A percentile compares a stretch with the other conserved stretches of the same genome.
Conservation (phyloP, 2,888 invertebrate genomes). For the Nipponacmea schrenckii region DNA sequence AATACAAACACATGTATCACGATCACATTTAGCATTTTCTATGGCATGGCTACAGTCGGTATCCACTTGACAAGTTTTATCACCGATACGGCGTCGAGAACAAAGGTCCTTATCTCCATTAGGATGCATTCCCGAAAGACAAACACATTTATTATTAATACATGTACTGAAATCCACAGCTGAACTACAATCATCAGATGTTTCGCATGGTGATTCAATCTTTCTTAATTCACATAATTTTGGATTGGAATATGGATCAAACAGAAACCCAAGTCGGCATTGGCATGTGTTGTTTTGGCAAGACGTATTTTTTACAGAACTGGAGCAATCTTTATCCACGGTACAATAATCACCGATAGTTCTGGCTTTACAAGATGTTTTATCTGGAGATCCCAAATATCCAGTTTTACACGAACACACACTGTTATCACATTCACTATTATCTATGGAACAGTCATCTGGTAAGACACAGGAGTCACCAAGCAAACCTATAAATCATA, state of each 20-base stretch:
- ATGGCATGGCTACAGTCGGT: conserved; percentile 27
- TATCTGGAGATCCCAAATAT: conserved; percentile 15
- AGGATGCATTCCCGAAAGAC: conserved; percentile 17
- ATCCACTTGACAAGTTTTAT: conserved; percentile 22
- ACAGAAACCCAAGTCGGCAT: not conserved
- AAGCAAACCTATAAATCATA: conserved; percentile 4
- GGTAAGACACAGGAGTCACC: conserved; percentile 11
- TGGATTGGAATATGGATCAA: not conserved
- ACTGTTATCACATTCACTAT: conserved; percentile 22
- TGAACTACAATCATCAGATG: not conserved
- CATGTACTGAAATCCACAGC: conserved; percentile 13
- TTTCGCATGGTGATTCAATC: conserved; percentile 17
- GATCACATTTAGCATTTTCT: conserved; percentile 19
- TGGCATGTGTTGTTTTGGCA: not conserved
- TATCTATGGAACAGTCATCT: conserved; percentile 27
- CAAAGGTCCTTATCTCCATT: conserved; percentile 19
- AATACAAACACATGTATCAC: conserved; percentile 16
- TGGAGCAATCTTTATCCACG: not conserved
- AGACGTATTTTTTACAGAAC: not conserved
- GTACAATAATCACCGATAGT: conserved; percentile 27
- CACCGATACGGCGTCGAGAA: conserved; percentile 23
- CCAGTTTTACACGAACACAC: conserved; percentile 26
- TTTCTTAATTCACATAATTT: not conserved
- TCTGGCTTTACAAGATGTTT: conserved; percentile 21
- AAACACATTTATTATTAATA: conserved; percentile 10